phyloP scores from a whole-genome alignment of 2,888 invertebrate genomes.

The Polylopha cassiicola region DNA sequence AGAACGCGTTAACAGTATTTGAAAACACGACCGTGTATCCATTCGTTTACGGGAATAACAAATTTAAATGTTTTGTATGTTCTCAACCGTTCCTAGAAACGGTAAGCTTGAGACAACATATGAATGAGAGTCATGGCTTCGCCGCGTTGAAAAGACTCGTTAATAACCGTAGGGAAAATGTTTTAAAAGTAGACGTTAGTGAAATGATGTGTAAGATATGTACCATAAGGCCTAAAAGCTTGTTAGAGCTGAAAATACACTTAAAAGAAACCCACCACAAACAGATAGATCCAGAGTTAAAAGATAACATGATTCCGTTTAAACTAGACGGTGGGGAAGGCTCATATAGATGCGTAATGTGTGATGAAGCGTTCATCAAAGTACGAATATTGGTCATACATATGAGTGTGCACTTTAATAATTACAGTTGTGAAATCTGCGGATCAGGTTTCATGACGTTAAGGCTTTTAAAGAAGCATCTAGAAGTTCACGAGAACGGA shows the following conservation, averaged over 20 bases:
- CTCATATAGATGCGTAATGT: constrained; percentile 59
- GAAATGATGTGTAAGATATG: constrained; percentile 60
- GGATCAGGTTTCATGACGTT: constrained; percentile 69
- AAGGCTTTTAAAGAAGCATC: constrained; percentile 61
- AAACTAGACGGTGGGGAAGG: constrained; percentile 48
- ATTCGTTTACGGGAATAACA: constrained; percentile 65
- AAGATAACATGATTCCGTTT: constrained; percentile 68
- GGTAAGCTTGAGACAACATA: constrained; percentile 49
- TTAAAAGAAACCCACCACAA: constrained; percentile 55
- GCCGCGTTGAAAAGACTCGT: constrained; percentile 55
- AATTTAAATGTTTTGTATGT: constrained; percentile 68
- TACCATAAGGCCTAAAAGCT: constrained; percentile 34
- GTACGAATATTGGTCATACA: constrained; percentile 63
- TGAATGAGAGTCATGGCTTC: constrained; percentile 54
- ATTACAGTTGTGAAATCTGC: constrained; percentile 68
- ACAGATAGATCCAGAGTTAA: constrained; percentile 52
- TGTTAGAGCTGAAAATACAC: constrained; percentile 53
- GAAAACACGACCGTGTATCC: constrained; percentile 67
- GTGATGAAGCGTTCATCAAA: constrained; percentile 60
- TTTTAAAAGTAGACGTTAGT: constrained; percentile 63
- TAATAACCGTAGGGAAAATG: constrained; percentile 60
- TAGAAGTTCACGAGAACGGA: constrained; percentile 66
- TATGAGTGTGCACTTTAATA: constrained; percentile 70
- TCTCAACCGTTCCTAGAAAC: constrained; percentile 60
- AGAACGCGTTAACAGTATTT: constrained; percentile 60